Conservation (phyloP, 2,888 invertebrate genomes). For the Drepana falcataria region DNA sequence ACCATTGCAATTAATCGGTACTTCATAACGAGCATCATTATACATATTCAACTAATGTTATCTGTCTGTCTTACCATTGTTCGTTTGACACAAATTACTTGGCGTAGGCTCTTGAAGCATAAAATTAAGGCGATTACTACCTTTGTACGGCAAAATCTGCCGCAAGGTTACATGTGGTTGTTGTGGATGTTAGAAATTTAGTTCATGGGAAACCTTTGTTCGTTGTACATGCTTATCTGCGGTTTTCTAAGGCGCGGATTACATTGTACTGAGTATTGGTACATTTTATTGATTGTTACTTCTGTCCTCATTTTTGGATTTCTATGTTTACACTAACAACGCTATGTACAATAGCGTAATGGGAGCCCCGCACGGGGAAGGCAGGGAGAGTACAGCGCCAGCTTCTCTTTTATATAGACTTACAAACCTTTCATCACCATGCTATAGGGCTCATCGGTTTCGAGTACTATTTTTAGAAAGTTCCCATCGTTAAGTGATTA, state of each 20-base stretch:
- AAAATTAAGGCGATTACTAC: constrained; percentile 40
- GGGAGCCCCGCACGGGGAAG: too few species aligned
- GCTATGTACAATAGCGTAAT: too few species aligned
- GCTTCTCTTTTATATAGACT: too few species aligned
- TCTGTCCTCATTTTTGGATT: too few species aligned
- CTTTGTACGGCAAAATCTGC: constrained; percentile 36
- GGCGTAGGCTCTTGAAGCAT: constrained; percentile 52
- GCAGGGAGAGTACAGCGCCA: too few species aligned
- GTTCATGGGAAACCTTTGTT: constrained; percentile 57
- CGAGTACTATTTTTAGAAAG: too few species aligned
- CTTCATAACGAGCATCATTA: constrained; percentile 57
- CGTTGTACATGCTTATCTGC: constrained; percentile 14
- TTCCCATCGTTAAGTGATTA: too few species aligned
- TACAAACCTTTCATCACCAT: too few species aligned
- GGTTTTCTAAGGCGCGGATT: constrained; percentile 4
- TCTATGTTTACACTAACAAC: too few species aligned
- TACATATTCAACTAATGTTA: constrained; percentile 65
- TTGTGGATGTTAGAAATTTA: constrained; percentile 41
- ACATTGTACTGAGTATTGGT: background rate
- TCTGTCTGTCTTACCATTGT: constrained; percentile 64
- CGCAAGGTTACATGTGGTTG: constrained; percentile 53
- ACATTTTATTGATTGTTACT: background rate
- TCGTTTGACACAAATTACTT: constrained; percentile 57
- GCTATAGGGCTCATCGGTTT: too few species aligned
- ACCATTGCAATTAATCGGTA: constrained; percentile 57